Conservation (phyloP, 2,113 vertebrate genomes). For the Mirza zaza region DNA sequence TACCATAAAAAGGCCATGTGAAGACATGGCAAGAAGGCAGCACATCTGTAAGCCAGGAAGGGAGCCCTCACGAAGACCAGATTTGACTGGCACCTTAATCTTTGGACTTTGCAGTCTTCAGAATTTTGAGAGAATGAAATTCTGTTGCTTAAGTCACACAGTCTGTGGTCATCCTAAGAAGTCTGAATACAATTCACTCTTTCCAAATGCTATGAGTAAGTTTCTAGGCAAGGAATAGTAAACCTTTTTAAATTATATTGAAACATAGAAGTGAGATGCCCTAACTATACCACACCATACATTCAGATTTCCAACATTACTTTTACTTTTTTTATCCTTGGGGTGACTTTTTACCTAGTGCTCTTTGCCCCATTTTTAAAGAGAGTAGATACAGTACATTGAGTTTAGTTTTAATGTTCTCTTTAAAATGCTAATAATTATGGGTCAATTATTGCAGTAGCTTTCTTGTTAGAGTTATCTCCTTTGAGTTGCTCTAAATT, state of each 20-base stretch:
- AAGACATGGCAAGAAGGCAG: neutral
- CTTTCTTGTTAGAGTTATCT: constrained; percentile 9
- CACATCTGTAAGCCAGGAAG: neutral
- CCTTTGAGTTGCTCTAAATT: constrained; percentile 8
- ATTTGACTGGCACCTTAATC: neutral
- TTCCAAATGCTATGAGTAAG: neutral
- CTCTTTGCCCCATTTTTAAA: neutral
- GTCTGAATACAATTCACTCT: neutral
- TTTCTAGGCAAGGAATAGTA: neutral
- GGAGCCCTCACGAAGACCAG: neutral
- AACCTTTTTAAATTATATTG: neutral
- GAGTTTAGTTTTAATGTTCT: constrained; percentile 52
- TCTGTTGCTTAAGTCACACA: neutral
- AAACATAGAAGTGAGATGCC: neutral
- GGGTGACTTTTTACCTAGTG: neutral
- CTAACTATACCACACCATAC: neutral
- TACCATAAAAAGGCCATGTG: neutral
- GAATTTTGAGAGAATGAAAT: neutral
- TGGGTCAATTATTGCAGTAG: neutral
- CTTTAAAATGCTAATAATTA: constrained; percentile 50
- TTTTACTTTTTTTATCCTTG: constrained; percentile 4
- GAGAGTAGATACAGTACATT: neutral
- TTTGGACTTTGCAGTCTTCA: neutral
- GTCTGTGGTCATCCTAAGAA: neutral
- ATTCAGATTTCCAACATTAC: neutral